phyloP scores from a whole-genome alignment of 2,797 vertebrate genomes.

The Podarcis siculus region DNA sequence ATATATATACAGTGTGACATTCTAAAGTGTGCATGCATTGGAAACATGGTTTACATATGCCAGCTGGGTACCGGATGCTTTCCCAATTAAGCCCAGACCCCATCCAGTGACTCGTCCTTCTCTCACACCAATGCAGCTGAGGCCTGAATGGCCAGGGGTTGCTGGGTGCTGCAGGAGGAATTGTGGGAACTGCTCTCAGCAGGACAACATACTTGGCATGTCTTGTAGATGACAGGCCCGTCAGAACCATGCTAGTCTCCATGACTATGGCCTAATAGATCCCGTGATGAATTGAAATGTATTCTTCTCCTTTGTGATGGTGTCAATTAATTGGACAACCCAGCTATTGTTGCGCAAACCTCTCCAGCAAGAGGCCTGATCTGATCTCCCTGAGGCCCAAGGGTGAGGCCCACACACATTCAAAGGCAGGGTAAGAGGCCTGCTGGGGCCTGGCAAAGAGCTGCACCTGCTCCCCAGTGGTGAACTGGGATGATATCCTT shows the following conservation, averaged over 20 bases:
- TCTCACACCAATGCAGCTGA: not conserved
- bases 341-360: not conserved
- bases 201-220: not conserved
- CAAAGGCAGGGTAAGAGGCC: not conserved
- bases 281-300: not conserved
- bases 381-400: not conserved
- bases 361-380: not conserved
- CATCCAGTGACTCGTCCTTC: not conserved
- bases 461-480: not conserved
- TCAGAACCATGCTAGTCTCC: constrained; percentile 13
- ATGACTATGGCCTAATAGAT: not conserved
- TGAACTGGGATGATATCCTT: not conserved
- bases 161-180: not conserved
- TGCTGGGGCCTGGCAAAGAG: constrained; percentile 4
- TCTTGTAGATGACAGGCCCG: constrained; percentile 7
- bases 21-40: not conserved
- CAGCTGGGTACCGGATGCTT: constrained; percentile 4
- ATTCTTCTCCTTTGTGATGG: not conserved
- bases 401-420: not conserved
- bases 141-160: not conserved
- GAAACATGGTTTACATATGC: not conserved
- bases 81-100: constrained; percentile 16
- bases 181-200: not conserved
- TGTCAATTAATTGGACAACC: constrained; percentile 5
- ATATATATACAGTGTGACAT: not conserved